Conservation (phyloP, 2,797 vertebrate species). For the Characodon lateralis region DNA sequence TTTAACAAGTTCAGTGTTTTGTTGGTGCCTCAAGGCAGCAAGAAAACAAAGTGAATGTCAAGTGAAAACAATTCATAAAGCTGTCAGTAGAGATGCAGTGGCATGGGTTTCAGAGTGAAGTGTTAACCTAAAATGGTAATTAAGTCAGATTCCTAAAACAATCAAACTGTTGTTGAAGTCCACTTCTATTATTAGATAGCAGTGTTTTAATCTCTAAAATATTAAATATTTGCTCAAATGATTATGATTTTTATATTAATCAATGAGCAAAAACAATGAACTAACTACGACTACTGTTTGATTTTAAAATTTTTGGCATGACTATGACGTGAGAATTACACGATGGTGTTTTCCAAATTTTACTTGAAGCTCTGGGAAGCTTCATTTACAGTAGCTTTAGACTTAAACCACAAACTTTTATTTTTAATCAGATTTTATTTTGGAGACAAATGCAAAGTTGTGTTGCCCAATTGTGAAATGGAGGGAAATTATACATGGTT, state of each 20-base stretch:
- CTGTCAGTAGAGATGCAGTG: background rate
- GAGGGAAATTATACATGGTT: no score
- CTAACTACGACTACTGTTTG: background rate
- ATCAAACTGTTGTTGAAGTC: background rate
- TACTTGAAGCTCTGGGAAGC: background rate
- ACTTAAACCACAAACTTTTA: no score
- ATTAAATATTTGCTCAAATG: background rate
- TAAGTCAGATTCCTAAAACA: background rate
- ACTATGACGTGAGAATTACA: background rate
- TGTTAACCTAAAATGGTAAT: background rate
- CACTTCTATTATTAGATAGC: background rate
- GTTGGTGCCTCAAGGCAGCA: background rate
- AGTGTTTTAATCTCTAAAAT: background rate
- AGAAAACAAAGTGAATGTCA: background rate
- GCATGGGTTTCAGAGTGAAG: background rate
- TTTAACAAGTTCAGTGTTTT: conserved; percentile 13
- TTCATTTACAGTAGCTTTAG: no score
- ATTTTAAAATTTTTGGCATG: no score
- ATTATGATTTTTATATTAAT: background rate
- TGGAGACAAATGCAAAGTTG: no score
- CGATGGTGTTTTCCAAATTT: background rate
- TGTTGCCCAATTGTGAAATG: no score
- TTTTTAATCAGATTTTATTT: no score
- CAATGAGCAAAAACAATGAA: background rate
- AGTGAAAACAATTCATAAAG: conserved; percentile 6